phyloP scores from a whole-genome alignment of 2,797 vertebrate genomes.

The Sebastes hopkinsi region DNA sequence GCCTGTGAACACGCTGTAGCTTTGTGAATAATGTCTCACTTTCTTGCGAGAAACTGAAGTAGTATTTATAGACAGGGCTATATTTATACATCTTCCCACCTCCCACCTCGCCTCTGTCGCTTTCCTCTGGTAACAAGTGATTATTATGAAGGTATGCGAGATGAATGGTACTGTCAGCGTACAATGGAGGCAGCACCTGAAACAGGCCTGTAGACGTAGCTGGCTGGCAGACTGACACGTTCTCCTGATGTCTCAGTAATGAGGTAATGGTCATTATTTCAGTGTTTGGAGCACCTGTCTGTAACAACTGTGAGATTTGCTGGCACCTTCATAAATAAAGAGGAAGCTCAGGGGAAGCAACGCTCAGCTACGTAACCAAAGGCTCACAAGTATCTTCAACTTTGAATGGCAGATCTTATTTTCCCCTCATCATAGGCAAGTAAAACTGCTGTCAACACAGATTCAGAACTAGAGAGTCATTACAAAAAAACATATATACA shows the following conservation, averaged over 20 bases:
- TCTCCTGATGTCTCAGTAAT: constrained; percentile 17
- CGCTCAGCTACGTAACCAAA: neutral
- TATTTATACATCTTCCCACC: constrained; percentile 51
- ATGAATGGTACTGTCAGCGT: constrained; percentile 21
- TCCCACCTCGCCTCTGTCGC: constrained; percentile 39
- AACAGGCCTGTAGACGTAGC: neutral
- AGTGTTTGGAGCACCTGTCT: neutral
- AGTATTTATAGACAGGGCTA: constrained; percentile 64
- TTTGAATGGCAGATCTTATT: neutral
- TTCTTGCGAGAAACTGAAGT: constrained; percentile 39
- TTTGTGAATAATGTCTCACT: constrained; percentile 32
- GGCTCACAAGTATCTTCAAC: neutral
- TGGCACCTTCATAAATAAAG: neutral
- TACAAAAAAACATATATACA: neutral
- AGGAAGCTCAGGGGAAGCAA: neutral
- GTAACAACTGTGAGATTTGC: neutral
- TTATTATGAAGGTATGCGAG: constrained; percentile 23
- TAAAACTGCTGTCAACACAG: neutral
- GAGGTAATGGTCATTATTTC: constrained; percentile 34
- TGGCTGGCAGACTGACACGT: constrained; percentile 24
- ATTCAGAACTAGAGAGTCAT: neutral
- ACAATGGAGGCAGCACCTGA: constrained; percentile 28
- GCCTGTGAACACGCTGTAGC: neutral
- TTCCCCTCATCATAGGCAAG: neutral
- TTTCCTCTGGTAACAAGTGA: constrained; percentile 39